These are phyloP conservation scores for Agonopterix alstromeriana DNA, from an alignment of 2,888 invertebrate genomes.

Conservation along the genomic window DNA sequence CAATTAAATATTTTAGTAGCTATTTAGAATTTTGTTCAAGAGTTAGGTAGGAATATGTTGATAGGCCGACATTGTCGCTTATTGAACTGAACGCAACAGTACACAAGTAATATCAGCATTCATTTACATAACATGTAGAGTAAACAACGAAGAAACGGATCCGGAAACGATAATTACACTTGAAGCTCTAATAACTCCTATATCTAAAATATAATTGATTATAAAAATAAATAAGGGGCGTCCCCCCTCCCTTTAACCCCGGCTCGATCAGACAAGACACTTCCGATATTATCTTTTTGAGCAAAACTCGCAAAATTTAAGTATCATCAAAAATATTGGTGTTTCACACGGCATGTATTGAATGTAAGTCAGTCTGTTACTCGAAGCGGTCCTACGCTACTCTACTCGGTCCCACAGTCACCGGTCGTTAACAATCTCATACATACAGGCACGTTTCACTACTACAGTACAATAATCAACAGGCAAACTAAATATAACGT, in stretches of 20 bases:
- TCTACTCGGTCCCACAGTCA: neutral
- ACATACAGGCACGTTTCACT: constrained; percentile 34
- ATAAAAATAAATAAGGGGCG: constrained; percentile 73
- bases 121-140: constrained; percentile 13
- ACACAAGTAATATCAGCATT: constrained; percentile 27
- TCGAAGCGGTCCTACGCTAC: constrained; percentile 1
- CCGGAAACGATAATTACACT: constrained; percentile 46
- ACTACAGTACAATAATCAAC: constrained; percentile 33
- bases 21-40: constrained; percentile 52
- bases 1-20: constrained; percentile 36
- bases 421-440: constrained; percentile 7
- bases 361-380: constrained; percentile 8
- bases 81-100: neutral
- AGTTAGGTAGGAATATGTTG: constrained; percentile 22
- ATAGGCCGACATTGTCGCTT: constrained; percentile 18
- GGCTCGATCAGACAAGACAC: constrained; percentile 27
- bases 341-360: constrained; percentile 19
- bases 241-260: constrained; percentile 48
- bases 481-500: constrained; percentile 42
- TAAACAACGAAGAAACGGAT: constrained; percentile 26
- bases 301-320: constrained; percentile 36
- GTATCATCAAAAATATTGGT: constrained; percentile 30
- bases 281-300: constrained; percentile 30
- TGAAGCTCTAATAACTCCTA: constrained; percentile 53
- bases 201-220: constrained; percentile 70